Evolutionary conservation across 1,140 invertebrate species (phyloP), one percentile per base, ranked within the genome.

Genomic region (Sminthurides bifidus): DNA sequence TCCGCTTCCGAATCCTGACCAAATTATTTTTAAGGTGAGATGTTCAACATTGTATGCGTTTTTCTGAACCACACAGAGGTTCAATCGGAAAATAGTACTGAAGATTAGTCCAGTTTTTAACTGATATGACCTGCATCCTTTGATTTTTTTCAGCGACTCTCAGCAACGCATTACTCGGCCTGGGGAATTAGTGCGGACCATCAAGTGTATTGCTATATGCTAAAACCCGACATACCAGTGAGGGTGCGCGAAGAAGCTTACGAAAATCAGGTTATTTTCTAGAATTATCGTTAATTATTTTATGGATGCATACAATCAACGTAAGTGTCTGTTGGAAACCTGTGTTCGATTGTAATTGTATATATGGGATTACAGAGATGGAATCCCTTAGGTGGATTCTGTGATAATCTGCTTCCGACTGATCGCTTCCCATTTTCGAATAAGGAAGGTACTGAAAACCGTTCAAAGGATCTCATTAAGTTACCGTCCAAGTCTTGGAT

Each of bases 171-270:
- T 17, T 81, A 86, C 71, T 85, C 84, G 67, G 75, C 91, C 65
- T 94, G 90, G 90, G 89, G 87, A 2, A 82, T 94, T 41, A 88
- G 90, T 41, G 84, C 88, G 1, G 89, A 93, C 70, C 79, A 90
- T 59, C 88, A 92, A 71, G 82, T 91, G 38, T 92, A 93, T 71
- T 80, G 92, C 2, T 88, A 87, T 70, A 85, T 92, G 19, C 83
- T 88, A 68, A 84, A 84, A 2, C 73, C 87, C 35, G 89, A 92
- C 72, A 82, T 92, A 67, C 88, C 90, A 0, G 92, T 93, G 56
- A 74, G 87, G 58, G 83, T 91, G 0, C 83, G 83, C 69, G 88
- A 92, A 73, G 86, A 90, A 70, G 81, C 86, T 4, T 94, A 86
- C 71, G 89, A 94, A 74, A 93, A 94, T 73, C 86, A 93, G 74